phyloP scores from a whole-genome alignment of 2,888 invertebrate genomes.

The Pyrocoelia pectoralis region DNA sequence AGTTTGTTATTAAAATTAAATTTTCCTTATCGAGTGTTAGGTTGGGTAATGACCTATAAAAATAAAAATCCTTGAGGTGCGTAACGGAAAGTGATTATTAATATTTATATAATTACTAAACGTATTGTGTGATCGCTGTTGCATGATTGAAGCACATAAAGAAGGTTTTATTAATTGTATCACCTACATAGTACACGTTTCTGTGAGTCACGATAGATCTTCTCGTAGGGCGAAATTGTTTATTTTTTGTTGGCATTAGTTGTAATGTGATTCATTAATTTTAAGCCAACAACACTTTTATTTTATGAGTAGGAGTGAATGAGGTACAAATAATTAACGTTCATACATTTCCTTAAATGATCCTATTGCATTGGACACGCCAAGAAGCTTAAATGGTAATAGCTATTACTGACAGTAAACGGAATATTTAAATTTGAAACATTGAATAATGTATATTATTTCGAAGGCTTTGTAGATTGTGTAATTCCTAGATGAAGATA shows the following conservation, averaged over 20 bases:
- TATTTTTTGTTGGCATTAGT: slow-evolving; percentile 13
- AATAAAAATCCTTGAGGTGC: neutral
- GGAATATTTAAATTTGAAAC: slow-evolving; percentile 3
- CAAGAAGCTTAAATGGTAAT: slow-evolving; percentile 5
- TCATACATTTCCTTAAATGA: slow-evolving; percentile 8
- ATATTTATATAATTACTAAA: slow-evolving; percentile 19
- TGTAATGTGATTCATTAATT: slow-evolving; percentile 14
- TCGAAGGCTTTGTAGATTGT: neutral
- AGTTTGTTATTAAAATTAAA: neutral
- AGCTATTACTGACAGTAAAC: slow-evolving; percentile 2
- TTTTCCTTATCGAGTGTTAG: neutral
- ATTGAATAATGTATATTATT: slow-evolving; percentile 1
- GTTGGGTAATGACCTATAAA: neutral
- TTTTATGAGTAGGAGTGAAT: slow-evolving; percentile 13
- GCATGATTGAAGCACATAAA: slow-evolving; percentile 13
- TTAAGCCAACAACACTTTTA: slow-evolving; percentile 9
- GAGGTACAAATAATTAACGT: slow-evolving; percentile 18
- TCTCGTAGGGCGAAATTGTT: slow-evolving; percentile 17
- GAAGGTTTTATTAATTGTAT: slow-evolving; percentile 22
- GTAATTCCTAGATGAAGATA: slow-evolving; percentile 2
- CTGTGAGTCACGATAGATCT: slow-evolving; percentile 23
- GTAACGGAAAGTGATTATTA: neutral
- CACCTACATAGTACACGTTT: slow-evolving; percentile 29
- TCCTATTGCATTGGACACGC: neutral
- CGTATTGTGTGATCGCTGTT: slow-evolving; percentile 13